Percentiles rank a stretch among this genome's conserved stretches.
Conservation (phyloP, 1,140 invertebrate species). For the Brachionus asplanchnoidis region DNA sequence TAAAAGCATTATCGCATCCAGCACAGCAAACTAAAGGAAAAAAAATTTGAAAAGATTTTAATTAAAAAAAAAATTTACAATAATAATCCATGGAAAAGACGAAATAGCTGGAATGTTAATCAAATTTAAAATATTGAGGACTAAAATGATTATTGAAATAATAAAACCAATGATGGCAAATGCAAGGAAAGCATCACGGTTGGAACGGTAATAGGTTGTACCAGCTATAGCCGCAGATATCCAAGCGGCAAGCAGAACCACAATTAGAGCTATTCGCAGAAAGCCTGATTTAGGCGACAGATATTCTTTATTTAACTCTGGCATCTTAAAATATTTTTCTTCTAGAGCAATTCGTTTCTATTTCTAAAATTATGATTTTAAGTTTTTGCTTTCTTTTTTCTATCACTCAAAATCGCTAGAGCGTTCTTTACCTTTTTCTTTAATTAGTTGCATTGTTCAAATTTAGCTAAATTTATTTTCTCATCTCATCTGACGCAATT, state of each 20-base stretch:
- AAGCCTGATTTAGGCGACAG: neutral
- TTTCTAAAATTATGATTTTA: neutral
- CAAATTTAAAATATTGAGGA: neutral
- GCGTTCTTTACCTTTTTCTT: constrained; percentile 5
- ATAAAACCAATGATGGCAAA: constrained; percentile 5
- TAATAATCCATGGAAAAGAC: neutral
- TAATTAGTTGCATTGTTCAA: neutral
- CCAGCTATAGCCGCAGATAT: neutral
- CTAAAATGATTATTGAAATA: neutral
- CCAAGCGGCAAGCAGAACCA: neutral
- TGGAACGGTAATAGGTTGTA: neutral
- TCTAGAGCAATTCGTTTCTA: neutral
- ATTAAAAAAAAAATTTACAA: neutral
- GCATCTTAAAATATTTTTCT: neutral
- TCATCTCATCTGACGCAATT: neutral
- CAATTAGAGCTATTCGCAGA: neutral
- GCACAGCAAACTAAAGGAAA: neutral
- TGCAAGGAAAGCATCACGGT: neutral
- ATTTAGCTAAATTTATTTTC: neutral
- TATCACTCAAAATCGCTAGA: constrained; percentile 7
- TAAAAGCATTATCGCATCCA: neutral
- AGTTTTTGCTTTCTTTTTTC: neutral
- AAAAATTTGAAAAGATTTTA: too few relatives aligned
- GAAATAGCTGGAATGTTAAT: neutral
- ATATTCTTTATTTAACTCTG: constrained; percentile 8